Percentiles rank a stretch among this genome's conserved stretches.
Conservation (phyloP, 2,797 vertebrate species). For the Sorex maritimensis region DNA sequence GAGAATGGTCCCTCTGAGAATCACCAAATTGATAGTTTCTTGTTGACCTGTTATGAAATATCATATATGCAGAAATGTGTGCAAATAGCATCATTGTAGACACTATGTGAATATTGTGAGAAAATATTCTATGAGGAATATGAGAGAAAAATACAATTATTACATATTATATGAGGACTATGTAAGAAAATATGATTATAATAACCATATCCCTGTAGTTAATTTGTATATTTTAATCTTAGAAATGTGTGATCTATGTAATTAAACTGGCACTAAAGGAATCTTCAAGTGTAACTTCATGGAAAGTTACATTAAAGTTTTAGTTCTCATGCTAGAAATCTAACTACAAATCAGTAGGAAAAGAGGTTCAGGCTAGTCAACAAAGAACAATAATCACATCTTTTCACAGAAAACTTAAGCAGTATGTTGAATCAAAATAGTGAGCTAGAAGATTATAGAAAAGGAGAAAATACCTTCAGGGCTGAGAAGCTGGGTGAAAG, state of each 20-base stretch:
- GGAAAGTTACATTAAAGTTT: neutral
- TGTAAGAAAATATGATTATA: neutral
- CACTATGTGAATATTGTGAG: too few relatives aligned
- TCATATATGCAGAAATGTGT: neutral
- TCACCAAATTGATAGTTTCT: conserved; percentile 23
- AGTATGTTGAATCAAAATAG: neutral
- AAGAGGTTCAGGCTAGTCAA: neutral
- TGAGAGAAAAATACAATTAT: neutral
- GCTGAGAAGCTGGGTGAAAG: neutral
- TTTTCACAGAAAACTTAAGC: neutral
- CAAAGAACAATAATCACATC: neutral
- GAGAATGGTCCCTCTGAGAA: neutral
- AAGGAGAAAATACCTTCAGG: neutral
- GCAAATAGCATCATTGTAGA: too few relatives aligned
- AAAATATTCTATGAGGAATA: too few relatives aligned
- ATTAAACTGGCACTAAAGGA: neutral
- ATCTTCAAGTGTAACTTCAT: neutral
- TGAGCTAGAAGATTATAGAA: neutral
- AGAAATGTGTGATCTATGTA: neutral
- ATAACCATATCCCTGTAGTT: neutral
- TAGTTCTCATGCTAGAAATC: neutral
- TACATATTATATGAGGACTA: neutral
- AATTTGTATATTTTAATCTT: neutral
- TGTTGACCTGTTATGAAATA: neutral
- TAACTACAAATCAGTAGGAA: neutral